Percentiles rank a stretch among this genome's conserved stretches.
phyloP scores from a whole-genome alignment of 2,888 invertebrate genomes.

The Laspeyria flexula region DNA sequence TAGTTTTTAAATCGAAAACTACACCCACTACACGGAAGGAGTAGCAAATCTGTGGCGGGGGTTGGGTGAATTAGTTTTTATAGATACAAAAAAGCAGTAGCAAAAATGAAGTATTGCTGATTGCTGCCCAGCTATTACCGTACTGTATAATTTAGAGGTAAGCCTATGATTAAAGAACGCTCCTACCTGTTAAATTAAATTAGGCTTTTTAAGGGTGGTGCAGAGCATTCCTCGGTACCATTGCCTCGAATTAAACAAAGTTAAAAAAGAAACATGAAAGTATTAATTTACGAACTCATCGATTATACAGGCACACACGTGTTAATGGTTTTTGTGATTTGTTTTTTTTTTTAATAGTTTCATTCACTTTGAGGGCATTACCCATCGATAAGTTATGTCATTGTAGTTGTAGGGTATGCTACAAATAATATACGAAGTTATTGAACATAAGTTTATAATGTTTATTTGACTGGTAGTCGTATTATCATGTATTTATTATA shows the following conservation, averaged over 20 bases:
- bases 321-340: constrained; percentile 73
- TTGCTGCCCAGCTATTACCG: constrained; percentile 81
- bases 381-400: constrained; percentile 14
- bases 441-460: constrained; percentile 3
- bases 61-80: constrained; percentile 61
- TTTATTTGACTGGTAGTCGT: neutral
- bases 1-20: constrained; percentile 14
- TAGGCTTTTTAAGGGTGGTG: constrained; percentile 83
- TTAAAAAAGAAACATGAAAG: constrained; percentile 66
- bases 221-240: constrained; percentile 64
- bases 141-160: constrained; percentile 80
- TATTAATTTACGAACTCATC: constrained; percentile 76
- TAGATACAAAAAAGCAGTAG: constrained; percentile 74
- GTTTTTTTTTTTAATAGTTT: constrained; percentile 48
- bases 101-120: constrained; percentile 84
- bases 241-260: constrained; percentile 65
- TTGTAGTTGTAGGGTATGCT: constrained; percentile 18
- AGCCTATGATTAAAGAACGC: constrained; percentile 83
- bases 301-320: constrained; percentile 74
- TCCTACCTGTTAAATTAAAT: constrained; percentile 86
- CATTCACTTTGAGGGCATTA: constrained; percentile 37
- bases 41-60: constrained; percentile 50
- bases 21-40: constrained; percentile 52
- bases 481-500: neutral
- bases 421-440: constrained; percentile 20